Evolutionary conservation across 2,888 invertebrate genomes (phyloP).

Genomic region (Tanypteryx hageni): DNA sequence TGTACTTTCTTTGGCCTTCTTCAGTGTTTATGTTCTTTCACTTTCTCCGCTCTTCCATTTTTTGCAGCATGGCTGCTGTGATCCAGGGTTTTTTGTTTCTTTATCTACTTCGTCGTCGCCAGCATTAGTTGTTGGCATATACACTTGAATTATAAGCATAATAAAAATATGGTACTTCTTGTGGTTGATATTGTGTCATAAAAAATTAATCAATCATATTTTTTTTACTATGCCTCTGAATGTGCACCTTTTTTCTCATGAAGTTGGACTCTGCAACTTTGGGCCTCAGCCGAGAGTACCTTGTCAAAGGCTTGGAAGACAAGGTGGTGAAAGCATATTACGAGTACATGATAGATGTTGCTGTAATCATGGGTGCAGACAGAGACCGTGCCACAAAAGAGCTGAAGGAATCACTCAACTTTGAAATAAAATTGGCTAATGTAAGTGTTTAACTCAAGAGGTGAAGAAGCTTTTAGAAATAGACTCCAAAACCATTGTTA

Average conservation of each 20-base stretch:
- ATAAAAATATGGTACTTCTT: too few species aligned
- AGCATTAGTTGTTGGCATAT: too few species aligned
- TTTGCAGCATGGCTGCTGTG: too few species aligned
- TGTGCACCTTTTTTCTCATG: conserved; percentile 66
- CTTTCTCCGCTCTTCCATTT: too few species aligned
- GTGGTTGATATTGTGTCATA: too few species aligned
- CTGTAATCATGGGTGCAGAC: conserved; percentile 90
- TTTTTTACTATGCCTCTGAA: neutral
- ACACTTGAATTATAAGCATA: too few species aligned
- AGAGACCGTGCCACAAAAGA: conserved; percentile 82
- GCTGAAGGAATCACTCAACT: conserved; percentile 87
- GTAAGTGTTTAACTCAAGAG: conserved; percentile 78
- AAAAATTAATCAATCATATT: conserved; percentile 67
- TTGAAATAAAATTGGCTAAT: conserved; percentile 94
- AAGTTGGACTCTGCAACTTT: conserved; percentile 93
- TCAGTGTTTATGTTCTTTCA: too few species aligned
- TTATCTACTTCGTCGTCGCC: too few species aligned
- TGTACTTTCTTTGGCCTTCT: too few species aligned
- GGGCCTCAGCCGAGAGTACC: conserved; percentile 90
- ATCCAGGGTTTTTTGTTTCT: too few species aligned
- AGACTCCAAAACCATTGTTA: too few species aligned
- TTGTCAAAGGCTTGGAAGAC: conserved; percentile 88
- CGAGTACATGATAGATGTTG: conserved; percentile 91
- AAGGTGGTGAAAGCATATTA: conserved; percentile 92
- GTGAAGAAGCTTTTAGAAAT: too few species aligned